Percentiles rank a stretch among this genome's conserved stretches.
Conservation (phyloP, 2,113 vertebrate genomes). For the Cololabis saira region DNA sequence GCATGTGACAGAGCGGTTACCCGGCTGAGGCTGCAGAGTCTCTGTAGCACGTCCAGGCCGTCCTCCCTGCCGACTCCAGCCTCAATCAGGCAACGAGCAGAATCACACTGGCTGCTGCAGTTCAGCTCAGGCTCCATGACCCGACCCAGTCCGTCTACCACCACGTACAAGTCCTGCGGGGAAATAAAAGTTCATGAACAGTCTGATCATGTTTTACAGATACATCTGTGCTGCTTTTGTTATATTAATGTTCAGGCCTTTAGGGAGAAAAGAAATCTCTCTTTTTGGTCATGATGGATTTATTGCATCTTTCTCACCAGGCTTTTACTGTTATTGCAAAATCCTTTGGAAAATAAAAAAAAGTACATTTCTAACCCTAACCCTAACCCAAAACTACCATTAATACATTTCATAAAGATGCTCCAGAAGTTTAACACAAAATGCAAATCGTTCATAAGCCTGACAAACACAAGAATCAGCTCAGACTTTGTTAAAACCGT, state of each 20-base stretch:
- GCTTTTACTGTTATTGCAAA: no score
- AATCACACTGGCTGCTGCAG: constrained; percentile 88
- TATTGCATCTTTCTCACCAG: no score
- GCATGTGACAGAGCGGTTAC: constrained; percentile 70
- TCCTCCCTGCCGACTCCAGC: constrained; percentile 77
- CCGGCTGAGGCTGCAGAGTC: constrained; percentile 85
- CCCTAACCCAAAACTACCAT: no score
- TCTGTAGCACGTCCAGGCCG: constrained; percentile 78
- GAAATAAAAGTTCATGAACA: neutral
- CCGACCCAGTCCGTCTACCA: constrained; percentile 47
- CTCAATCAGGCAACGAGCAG: constrained; percentile 75
- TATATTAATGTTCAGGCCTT: neutral
- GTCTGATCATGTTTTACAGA: neutral
- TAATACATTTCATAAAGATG: no score
- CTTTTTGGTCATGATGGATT: no score
- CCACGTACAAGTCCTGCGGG: constrained; percentile 61
- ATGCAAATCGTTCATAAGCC: no score
- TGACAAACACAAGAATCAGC: no score
- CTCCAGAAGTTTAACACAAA: no score
- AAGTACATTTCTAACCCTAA: no score
- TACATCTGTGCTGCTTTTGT: neutral
- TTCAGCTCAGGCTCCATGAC: constrained; percentile 89
- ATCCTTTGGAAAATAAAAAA: no score
- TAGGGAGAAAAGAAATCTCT: no score
- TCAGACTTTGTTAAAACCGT: no score